Base-by-base conservation (phyloP, 2,113 vertebrate species). In the Microtus pennsylvanicus region DNA sequence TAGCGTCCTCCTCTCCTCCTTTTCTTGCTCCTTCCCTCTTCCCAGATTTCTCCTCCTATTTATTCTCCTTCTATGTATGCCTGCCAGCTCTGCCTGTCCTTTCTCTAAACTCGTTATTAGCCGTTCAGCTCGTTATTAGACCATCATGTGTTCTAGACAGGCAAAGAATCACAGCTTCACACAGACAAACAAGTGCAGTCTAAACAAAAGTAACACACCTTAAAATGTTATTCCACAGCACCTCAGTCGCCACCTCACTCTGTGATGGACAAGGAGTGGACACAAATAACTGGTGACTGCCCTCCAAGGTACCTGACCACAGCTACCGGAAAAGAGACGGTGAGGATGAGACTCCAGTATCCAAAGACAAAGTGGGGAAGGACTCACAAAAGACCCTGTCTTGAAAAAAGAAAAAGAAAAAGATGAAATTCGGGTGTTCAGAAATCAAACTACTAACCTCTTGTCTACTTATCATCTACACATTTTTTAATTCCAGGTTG, bases 401-500 rank as follows among this genome's bases (percentile, higher is more conserved):
- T 76, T 14, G 19, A 45, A 76, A 47, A 45, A 6, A 42, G 8
- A 6, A 42, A 13, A 3, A 77, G 42, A 3, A 24, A 24, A 13
- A 24, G 10, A 45, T 10, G 16, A 58, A 69, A 17, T 21, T 67
- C 19, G 30, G 1, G 35, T 75, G 0, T 52, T 58, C 45, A 50
- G 17, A 93, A 90, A 77, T 61, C 47, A 63, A 19, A 70, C 3
- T 52, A n/a, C 50, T 63, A 91, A 70, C 26, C 26, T 77, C 24
- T 75, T 17, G 9, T 69, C 90, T 94, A 89, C 47, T 82, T 69
- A 93, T 35, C 35, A 90, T 12, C 50, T 77, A 61, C 28, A 63
- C 52, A 30, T 1, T 78, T 87, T 95, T 87, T 78, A 93, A 87
- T 93, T 94, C 28, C 42, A 95, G 92, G 2, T 10, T 90, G 14